phyloP scores from a whole-genome alignment of 1,140 invertebrate genomes.

The Lutraria rhynchaena region DNA sequence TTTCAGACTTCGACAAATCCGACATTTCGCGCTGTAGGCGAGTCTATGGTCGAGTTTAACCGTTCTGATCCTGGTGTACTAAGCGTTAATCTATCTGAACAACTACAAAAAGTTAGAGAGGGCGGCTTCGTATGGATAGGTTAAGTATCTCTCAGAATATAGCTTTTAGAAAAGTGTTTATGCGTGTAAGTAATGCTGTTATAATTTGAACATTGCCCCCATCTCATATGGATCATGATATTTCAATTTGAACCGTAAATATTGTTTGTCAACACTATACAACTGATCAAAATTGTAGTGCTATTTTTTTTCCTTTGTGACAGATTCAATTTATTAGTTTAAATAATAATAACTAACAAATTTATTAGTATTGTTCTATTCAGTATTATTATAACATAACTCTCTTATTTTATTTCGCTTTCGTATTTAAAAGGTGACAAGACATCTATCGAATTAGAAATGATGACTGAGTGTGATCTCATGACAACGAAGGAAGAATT shows the following conservation, averaged over 20 bases:
- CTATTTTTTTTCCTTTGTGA: neutral
- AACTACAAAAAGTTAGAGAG: constrained; percentile 5
- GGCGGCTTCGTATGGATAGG: constrained; percentile 42
- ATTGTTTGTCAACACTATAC: too few species aligned
- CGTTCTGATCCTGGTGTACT: constrained; percentile 12
- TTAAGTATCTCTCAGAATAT: too few species aligned
- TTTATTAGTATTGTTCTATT: neutral
- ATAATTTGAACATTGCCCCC: too few species aligned
- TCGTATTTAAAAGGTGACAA: too few species aligned
- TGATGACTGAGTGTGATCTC: constrained; percentile 56
- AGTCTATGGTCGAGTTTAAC: constrained; percentile 31
- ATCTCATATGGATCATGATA: too few species aligned
- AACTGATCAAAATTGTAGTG: neutral
- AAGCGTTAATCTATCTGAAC: neutral
- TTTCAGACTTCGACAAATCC: constrained; percentile 6
- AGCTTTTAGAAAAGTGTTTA: too few species aligned
- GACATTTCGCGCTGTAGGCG: neutral
- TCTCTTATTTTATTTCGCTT: constrained; percentile 43
- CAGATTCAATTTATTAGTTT: neutral
- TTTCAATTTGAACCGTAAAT: too few species aligned
- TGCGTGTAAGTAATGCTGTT: too few species aligned
- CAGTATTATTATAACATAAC: neutral
- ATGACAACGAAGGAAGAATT: constrained; percentile 56
- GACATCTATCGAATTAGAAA: constrained; percentile 46
- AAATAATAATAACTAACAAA: neutral